Evolutionary conservation across 1,140 invertebrate genomes (phyloP), one percentile per base, ranked within the genome.

Genomic region (Trachymyrmex cornetzi): DNA sequence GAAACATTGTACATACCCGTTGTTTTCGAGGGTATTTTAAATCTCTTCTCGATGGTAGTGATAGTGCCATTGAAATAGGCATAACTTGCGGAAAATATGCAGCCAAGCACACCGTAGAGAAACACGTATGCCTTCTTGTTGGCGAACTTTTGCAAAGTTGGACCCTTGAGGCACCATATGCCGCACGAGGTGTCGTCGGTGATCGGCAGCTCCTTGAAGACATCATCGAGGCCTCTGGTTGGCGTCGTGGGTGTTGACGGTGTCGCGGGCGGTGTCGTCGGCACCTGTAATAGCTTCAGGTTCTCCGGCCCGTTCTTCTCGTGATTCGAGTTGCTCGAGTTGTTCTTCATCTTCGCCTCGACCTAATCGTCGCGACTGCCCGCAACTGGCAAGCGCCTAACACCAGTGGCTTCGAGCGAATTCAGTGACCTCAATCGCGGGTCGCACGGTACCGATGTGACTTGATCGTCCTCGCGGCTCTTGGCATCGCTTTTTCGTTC

Each of bases 41-140:
- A 98, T 87, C 97, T 95, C 91, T 98, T 98, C 93, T 98, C 97
- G 38, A 98, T 95, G 0, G 97, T 98, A 48, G 97, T 97, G 61
- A 98, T 97, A 7, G 97, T 97, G 12, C 97, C 97, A 90, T 97
- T 97, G 85, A 97, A 97, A 92, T 98, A 98, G 2, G 97, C 96
- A 90, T 97, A 98, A 85, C 97, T 96, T 85, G 97, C 97, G n/a
- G 96, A 96, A 89, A 97, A 97, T 66, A 97, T 96, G 87, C 97
- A 97, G 2, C 97, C 97, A 1, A 98, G 94, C 4, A 97, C 93
- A 63, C 97, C 97, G 88, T 98, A 98, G 0, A 97, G 94, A 64
- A 98, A 93, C 1, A 98, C 96, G 88, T 97, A 98, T 0, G 96
- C 96, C 80, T 97, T 97, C 92, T 98, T 97, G 90, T 97, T 98